These are phyloP conservation scores for Melanotaenia maccullochi DNA, from an alignment of 2,797 vertebrate genomes.

Conservation along the genomic window DNA sequence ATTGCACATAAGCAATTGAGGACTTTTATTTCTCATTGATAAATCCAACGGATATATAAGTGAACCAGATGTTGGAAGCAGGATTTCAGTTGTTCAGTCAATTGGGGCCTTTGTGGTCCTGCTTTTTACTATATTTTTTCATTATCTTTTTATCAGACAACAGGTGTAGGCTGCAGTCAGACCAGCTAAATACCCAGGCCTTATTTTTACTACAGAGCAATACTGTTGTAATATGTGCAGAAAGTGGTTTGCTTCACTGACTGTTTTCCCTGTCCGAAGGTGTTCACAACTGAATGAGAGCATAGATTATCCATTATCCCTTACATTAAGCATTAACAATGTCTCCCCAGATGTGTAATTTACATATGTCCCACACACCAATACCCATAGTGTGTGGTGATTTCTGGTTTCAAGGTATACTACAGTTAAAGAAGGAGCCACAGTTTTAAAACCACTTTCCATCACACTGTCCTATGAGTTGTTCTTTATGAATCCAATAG, in stretches of 20 bases:
- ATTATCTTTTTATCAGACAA: neutral
- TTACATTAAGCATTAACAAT: neutral
- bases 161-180: neutral
- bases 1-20: no score
- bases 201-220: neutral
- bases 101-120: no score
- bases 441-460: no score
- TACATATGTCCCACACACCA: neutral
- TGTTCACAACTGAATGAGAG: neutral
- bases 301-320: no score
- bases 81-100: no score
- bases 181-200: slow-evolving; percentile 1
- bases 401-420: no score
- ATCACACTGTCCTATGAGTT: no score
- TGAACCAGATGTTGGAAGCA: no score
- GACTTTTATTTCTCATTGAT: no score
- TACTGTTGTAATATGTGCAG: neutral
- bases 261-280: neutral
- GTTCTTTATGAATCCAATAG: no score
- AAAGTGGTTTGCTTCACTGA: neutral
- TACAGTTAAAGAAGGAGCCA: no score
- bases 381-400: neutral
- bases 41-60: no score
- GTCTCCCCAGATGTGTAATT: neutral
- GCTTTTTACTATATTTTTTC: neutral